A percentile compares a stretch with the other conserved stretches of the same genome.
phyloP scores from a whole-genome alignment of 2,797 vertebrate species.

The Lepidocolaptes lacrymiger region DNA sequence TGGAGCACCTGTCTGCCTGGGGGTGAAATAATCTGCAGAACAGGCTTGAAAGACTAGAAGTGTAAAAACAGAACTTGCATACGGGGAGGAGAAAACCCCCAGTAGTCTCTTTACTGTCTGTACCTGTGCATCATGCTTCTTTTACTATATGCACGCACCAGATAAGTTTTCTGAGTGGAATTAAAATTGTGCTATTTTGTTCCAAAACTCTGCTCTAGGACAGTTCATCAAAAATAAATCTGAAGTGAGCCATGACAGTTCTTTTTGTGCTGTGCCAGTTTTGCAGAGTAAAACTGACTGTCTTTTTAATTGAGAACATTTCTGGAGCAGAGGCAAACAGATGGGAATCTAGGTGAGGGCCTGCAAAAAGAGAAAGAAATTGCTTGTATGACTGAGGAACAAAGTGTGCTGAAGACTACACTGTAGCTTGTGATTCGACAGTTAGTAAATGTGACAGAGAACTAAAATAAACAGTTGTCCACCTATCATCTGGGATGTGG shows the following conservation, averaged over 20 bases:
- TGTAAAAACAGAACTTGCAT: background rate
- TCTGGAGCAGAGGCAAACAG: constrained; percentile 56
- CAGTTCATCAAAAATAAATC: constrained; percentile 43
- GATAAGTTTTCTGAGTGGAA: background rate
- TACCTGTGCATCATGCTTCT: background rate
- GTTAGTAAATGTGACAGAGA: background rate
- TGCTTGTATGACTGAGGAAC: background rate
- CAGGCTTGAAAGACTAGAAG: background rate
- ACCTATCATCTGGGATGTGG: constrained; percentile 13
- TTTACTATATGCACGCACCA: background rate
- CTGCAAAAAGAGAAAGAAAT: background rate
- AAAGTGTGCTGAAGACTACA: background rate
- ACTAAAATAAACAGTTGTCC: constrained; percentile 25
- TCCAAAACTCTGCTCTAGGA: constrained; percentile 4
- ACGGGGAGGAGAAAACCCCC: accelerated
- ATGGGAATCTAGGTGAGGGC: constrained; percentile 58
- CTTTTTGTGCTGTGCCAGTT: constrained; percentile 41
- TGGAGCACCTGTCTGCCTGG: background rate
- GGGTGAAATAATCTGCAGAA: constrained; percentile 3
- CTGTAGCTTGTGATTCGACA: background rate
- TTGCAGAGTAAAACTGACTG: constrained; percentile 5
- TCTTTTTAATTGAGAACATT: constrained; percentile 40
- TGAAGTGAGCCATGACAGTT: constrained; percentile 24
- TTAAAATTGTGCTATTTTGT: background rate
- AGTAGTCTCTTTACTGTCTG: background rate